phyloP scores from a whole-genome alignment of 2,888 invertebrate genomes.

The Drosophila koepferae region DNA sequence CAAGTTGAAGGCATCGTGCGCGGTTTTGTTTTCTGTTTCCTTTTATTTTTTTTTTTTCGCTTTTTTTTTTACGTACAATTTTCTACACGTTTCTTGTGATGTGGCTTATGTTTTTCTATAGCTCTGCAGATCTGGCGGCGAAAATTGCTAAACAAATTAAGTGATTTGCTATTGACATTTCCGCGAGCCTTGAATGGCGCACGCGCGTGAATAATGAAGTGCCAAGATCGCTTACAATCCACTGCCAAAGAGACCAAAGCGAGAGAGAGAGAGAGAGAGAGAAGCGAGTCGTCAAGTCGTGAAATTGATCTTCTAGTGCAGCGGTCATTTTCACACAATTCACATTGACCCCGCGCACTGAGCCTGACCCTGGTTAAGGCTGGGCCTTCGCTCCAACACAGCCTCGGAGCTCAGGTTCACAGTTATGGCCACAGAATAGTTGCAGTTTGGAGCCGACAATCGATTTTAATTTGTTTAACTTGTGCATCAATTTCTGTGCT shows the following conservation, averaged over 20 bases:
- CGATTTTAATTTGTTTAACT: constrained; percentile 81
- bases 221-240: constrained; percentile 78
- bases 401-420: constrained; percentile 45
- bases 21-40: constrained; percentile 22
- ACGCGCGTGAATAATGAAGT: constrained; percentile 82
- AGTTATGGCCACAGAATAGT: constrained; percentile 47
- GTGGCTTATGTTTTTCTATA: constrained; percentile 33
- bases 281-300: constrained; percentile 46
- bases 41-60: constrained; percentile 1
- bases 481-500: constrained; percentile 76
- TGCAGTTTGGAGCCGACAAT: constrained; percentile 57
- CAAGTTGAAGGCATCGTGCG: constrained; percentile 67
- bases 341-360: constrained; percentile 74
- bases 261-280: not conserved
- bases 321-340: constrained; percentile 76
- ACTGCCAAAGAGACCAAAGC: constrained; percentile 1
- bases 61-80: constrained; percentile 48
- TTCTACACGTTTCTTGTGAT: constrained; percentile 63
- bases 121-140: constrained; percentile 44
- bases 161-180: constrained; percentile 82
- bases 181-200: constrained; percentile 73
- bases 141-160: constrained; percentile 81
- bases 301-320: constrained; percentile 56
- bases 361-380: constrained; percentile 73
- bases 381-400: constrained; percentile 15